Evolutionary conservation across 2,797 vertebrate genomes (phyloP).

Genomic region (Pseudopleuronectes americanus): DNA sequence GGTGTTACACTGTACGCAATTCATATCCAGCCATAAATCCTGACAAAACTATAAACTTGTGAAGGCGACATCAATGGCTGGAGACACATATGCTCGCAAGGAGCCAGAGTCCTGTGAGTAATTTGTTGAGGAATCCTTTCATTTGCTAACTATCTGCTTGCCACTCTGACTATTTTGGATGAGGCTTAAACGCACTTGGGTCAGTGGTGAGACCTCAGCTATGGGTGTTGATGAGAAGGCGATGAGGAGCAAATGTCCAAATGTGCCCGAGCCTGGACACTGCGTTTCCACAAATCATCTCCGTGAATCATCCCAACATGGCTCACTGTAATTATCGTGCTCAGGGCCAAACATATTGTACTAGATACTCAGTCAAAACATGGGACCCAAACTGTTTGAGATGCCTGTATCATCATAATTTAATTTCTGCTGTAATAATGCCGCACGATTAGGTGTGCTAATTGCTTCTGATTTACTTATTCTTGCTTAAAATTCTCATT

Average conservation of each 20-base stretch:
- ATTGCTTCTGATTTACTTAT: neutral
- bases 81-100: conserved; percentile 64
- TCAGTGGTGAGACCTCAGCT: conserved; percentile 73
- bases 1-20: conserved; percentile 62
- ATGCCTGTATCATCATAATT: conserved; percentile 25
- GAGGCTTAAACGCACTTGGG: conserved; percentile 67
- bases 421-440: conserved; percentile 38
- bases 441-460: conserved; percentile 18
- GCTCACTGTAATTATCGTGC: conserved; percentile 49
- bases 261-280: conserved; percentile 59
- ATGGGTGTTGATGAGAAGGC: conserved; percentile 73
- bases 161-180: conserved; percentile 77
- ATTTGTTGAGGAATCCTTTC: conserved; percentile 77
- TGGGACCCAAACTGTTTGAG: conserved; percentile 15
- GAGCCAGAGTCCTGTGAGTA: conserved; percentile 72
- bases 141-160: conserved; percentile 80
- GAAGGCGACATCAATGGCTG: conserved; percentile 69
- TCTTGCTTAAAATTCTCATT: conserved; percentile 30
- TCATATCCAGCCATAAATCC: conserved; percentile 72
- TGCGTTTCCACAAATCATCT: conserved; percentile 41
- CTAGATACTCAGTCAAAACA: conserved; percentile 25
- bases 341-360: conserved; percentile 32
- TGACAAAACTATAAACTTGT: conserved; percentile 58
- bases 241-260: conserved; percentile 65
- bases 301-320: conserved; percentile 57